Evolutionary conservation across 2,113 vertebrate species (phyloP).

Genomic region (Melanerpes formicivorus): DNA sequence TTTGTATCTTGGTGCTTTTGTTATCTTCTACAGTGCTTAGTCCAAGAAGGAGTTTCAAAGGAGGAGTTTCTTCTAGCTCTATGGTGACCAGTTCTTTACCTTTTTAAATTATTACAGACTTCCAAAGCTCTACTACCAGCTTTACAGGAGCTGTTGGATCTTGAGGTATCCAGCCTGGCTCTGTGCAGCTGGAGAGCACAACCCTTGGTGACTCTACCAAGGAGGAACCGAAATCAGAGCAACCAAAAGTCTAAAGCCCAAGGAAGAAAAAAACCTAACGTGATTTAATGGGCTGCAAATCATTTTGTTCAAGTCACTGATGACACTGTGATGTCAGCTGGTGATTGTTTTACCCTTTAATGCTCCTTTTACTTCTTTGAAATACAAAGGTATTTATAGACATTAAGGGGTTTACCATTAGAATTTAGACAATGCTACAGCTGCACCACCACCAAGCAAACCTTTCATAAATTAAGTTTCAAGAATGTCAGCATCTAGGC

Average conservation of each 20-base stretch:
- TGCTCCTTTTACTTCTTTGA: not conserved
- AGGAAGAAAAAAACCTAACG: not conserved
- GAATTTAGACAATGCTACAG: not conserved
- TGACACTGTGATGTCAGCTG: not conserved
- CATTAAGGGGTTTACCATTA: not conserved
- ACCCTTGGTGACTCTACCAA: rapidly evolving
- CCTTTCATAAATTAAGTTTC: not conserved
- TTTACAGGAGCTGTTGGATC: not conserved
- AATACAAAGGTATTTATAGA: not conserved
- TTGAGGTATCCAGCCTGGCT: not conserved
- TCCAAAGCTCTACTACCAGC: not conserved
- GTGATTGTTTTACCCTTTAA: not conserved
- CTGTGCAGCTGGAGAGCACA: not conserved
- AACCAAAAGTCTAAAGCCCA: not conserved
- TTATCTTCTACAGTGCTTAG: not conserved
- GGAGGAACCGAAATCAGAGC: not conserved
- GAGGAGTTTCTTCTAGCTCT: not conserved
- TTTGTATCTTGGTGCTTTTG: not conserved
- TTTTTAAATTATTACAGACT: not conserved
- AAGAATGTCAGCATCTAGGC: not conserved
- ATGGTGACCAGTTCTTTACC: not conserved
- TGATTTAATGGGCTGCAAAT: not conserved
- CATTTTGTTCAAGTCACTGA: not conserved
- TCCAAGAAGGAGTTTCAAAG: not conserved
- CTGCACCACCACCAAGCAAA: not conserved